phyloP scores from a whole-genome alignment of 2,888 invertebrate species.

The Meandrusa payeni region DNA sequence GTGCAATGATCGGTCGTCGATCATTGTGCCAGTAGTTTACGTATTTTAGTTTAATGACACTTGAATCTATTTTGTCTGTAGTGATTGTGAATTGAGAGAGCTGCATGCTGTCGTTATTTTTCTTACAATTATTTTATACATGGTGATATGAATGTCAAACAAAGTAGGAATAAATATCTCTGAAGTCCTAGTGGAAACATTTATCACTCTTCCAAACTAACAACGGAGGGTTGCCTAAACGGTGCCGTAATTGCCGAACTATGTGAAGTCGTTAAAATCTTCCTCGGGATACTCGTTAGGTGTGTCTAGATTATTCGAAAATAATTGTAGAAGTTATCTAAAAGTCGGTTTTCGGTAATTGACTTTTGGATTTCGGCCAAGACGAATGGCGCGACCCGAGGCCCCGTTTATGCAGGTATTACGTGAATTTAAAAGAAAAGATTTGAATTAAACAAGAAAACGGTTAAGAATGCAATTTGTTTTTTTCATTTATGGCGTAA shows the following conservation, averaged over 20 bases:
- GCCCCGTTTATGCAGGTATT: conserved; percentile 19
- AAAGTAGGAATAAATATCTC: conserved; percentile 4
- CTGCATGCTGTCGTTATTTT: no score
- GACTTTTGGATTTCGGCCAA: conserved; percentile 69
- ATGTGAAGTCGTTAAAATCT: conserved; percentile 58
- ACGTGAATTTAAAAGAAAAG: conserved; percentile 7
- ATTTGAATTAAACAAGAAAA: not conserved
- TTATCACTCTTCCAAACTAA: conserved; percentile 12
- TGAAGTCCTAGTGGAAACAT: conserved; percentile 2
- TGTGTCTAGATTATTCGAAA: conserved; percentile 63
- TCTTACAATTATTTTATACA: no score
- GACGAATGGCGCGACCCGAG: conserved; percentile 35
- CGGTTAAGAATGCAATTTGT: not conserved
- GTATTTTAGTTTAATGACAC: no score
- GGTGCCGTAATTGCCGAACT: conserved; percentile 57
- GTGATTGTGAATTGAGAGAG: no score
- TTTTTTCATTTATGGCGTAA: no score
- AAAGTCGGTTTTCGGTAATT: conserved; percentile 60
- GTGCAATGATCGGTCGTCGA: no score
- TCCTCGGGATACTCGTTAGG: conserved; percentile 61
- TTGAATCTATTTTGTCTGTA: no score
- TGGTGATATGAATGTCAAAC: not conserved
- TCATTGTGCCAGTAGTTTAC: no score
- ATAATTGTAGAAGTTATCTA: conserved; percentile 64
- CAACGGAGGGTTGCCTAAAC: conserved; percentile 21